Evolutionary conservation across 2,888 invertebrate genomes (phyloP).

Genomic region (Drosophila conformis): DNA sequence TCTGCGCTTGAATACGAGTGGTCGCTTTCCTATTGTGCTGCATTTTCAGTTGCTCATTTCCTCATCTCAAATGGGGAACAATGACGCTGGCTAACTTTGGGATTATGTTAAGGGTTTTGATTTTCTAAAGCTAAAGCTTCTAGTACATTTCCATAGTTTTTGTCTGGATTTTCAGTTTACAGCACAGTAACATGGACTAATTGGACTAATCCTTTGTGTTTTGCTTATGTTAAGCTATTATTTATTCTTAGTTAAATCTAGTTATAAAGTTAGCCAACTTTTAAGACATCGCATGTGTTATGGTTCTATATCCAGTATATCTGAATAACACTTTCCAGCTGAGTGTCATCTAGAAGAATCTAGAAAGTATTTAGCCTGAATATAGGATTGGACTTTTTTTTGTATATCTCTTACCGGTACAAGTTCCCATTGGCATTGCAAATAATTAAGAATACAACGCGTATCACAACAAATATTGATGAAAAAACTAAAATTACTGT

Average conservation of each 20-base stretch:
- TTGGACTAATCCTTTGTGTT: not conserved
- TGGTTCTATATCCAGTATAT: not conserved
- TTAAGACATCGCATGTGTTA: not conserved
- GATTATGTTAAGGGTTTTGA: constrained; percentile 8
- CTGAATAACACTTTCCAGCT: not conserved
- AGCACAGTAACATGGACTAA: not conserved
- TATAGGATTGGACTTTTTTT: not conserved
- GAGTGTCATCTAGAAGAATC: not conserved
- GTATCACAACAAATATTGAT: not conserved
- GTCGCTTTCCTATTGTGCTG: constrained; percentile 30
- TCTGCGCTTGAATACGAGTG: constrained; percentile 9
- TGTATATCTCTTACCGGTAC: not conserved
- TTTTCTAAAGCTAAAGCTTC: constrained; percentile 1
- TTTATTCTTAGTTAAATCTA: not conserved
- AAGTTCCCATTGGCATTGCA: not conserved
- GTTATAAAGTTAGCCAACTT: not conserved
- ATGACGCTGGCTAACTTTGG: constrained; percentile 13
- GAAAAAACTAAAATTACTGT: not conserved
- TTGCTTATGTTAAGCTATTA: not conserved
- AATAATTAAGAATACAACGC: not conserved
- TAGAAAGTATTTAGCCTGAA: not conserved
- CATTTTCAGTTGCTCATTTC: constrained; percentile 26
- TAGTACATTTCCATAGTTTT: not conserved
- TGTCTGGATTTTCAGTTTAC: not conserved
- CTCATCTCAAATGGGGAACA: constrained; percentile 9